phyloP scores from a whole-genome alignment of 1,140 invertebrate species.

The Micrasema minimum region DNA sequence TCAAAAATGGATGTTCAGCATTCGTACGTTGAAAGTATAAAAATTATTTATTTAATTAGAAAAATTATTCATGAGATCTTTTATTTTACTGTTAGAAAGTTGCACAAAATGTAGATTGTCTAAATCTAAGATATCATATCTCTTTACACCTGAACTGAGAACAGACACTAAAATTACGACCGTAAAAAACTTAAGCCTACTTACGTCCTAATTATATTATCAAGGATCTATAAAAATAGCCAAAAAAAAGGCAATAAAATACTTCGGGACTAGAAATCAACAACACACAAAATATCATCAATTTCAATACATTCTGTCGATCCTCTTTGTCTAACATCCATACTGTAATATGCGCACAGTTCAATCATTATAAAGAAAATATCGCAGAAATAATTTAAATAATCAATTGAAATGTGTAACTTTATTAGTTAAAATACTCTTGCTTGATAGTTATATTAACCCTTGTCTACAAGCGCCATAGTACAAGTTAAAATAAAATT shows the following conservation, averaged over 20 bases:
- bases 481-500: too few species aligned
- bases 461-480: too few species aligned
- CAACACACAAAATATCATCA: constrained; percentile 50
- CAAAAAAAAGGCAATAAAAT: constrained; percentile 39
- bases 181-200: constrained; percentile 36
- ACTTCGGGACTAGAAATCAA: constrained; percentile 48
- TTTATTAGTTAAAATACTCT: too few species aligned
- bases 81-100: too few species aligned
- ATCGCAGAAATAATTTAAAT: too few species aligned
- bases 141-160: constrained; percentile 16
- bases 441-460: too few species aligned
- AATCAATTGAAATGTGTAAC: too few species aligned
- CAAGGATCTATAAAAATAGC: constrained; percentile 36
- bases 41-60: too few species aligned
- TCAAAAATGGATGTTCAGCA: too few species aligned
- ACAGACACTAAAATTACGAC: constrained; percentile 14
- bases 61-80: too few species aligned
- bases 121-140: neutral
- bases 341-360: constrained; percentile 18
- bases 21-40: too few species aligned
- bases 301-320: constrained; percentile 28
- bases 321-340: neutral
- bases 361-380: neutral
- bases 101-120: too few species aligned
- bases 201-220: constrained; percentile 13